Evolutionary conservation across 2,888 invertebrate species (phyloP), one percentile per base, ranked within the genome.

Genomic region (Diaprepes abbreviatus): DNA sequence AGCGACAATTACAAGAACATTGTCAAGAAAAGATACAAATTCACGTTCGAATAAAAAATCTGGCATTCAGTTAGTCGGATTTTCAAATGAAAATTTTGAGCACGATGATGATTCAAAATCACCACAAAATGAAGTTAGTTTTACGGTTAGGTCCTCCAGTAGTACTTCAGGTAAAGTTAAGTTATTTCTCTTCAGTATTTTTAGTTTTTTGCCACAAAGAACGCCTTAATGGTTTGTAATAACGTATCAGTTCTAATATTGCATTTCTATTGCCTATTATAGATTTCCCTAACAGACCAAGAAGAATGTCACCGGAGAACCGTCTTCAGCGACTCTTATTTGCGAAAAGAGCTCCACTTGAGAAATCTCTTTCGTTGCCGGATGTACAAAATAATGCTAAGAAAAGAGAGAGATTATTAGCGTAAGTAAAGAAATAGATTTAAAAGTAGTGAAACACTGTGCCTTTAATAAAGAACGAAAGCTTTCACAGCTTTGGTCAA

Each of bases 301-400:
- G 82, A 40, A 85, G 83, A 77, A 74, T 84, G 31, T 82, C 85
- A 0, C 83, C 85, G 0, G 88, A 89, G 58, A 86, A 83, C 65
- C 86, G 85, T 74, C 76, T 88, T 3, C 80, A 79, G 43, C 73
- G 75, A 24, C 65, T 80, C 5, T 67, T 80, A n/a, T 79, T 80
- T 52, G 71, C 78, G 4, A 80, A 78, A 21, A 83, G 83, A 73
- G 88, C 88, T 6, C 90, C 92, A 0, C 81, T 94, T 48, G 92
- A 93, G 79, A 94, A 94, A 82, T 93, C 94, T 0, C 85, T 90
- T 12, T 94, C 94, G 0, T 91, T 95, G 90, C 94, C 95, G 0
- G 93, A 95, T 77, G 93, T 95, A 77, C 91, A 92, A 77, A 91
- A 89, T 35, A 90, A 89, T 76, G 87, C 87, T 1, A 93, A 92